Conservation (phyloP, 2,888 invertebrate genomes). For the Drosophila anomalata region DNA sequence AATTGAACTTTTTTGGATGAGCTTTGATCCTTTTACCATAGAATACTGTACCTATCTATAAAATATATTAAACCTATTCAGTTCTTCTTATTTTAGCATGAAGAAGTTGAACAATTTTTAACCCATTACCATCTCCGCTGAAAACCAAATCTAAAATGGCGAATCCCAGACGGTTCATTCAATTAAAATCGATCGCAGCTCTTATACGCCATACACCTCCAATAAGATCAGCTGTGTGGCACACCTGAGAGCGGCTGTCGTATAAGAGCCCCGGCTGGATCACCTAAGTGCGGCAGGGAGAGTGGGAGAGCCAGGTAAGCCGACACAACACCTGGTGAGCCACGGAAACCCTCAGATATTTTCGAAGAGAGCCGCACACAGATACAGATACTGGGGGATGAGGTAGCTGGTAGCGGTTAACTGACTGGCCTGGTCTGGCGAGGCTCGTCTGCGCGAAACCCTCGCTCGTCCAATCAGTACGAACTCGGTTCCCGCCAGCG, state of each 20-base stretch:
- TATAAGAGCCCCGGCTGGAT: slow-evolving; percentile 29
- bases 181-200: slow-evolving; percentile 22
- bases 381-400: slow-evolving; percentile 20
- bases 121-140: slow-evolving; percentile 32
- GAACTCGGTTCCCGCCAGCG: slow-evolving; percentile 84
- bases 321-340: slow-evolving; percentile 22
- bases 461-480: slow-evolving; percentile 84
- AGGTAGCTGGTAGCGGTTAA: slow-evolving; percentile 21
- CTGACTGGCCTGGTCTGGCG: slow-evolving; percentile 64
- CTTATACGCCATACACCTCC: slow-evolving; percentile 60
- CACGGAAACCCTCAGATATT: slow-evolving; percentile 1
- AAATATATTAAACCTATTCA: too few species aligned
- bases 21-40: too few species aligned
- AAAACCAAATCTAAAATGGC: slow-evolving; percentile 70
- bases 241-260: slow-evolving; percentile 39
- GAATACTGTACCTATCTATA: too few species aligned
- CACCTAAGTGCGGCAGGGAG: slow-evolving; percentile 23
- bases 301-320: slow-evolving; percentile 18
- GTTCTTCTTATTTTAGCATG: not conserved
- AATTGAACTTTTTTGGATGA: too few species aligned
- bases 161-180: slow-evolving; percentile 55
- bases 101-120: not conserved
- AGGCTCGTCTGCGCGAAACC: slow-evolving; percentile 83
- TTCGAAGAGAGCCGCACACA: slow-evolving; percentile 14
- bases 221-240: slow-evolving; percentile 68